These are phyloP conservation scores for Platygyra sinensis DNA, from an alignment of 64 coral and sea anemone species.

Conservation along the genomic window DNA sequence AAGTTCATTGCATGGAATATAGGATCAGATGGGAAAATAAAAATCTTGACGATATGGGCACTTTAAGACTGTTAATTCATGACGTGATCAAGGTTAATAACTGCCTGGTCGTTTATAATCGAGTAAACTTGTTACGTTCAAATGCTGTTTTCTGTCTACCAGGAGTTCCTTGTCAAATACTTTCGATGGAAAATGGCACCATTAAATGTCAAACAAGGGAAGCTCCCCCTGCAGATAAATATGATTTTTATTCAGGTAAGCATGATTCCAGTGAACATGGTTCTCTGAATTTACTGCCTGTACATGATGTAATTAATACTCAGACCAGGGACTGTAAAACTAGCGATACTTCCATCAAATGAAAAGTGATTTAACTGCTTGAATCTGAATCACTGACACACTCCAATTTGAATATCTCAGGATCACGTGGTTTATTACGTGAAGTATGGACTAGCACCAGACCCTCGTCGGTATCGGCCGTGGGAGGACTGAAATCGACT, in stretches of 20 bases:
- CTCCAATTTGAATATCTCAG: not conserved
- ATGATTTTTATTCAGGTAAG: conserved; percentile 19
- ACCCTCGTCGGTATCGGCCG: conserved; percentile 32
- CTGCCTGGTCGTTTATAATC: no score
- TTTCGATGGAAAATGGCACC: not conserved
- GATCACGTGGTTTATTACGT: conserved; percentile 58
- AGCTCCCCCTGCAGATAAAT: not conserved
- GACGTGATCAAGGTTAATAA: no score
- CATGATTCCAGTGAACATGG: not conserved
- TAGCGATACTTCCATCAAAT: no score
- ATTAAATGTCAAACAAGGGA: conserved; percentile 15
- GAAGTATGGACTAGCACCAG: conserved; percentile 68
- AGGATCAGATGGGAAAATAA: no score
- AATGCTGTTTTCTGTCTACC: not conserved
- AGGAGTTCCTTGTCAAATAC: conserved; percentile 33
- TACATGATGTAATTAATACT: no score
- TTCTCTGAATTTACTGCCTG: not conserved
- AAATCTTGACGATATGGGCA: no score
- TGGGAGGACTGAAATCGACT: conserved; percentile 11
- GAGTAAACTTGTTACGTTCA: not conserved
- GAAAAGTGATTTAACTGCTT: no score
- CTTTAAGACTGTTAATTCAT: no score
- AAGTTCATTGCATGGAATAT: no score
- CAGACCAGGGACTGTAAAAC: no score
- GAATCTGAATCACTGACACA: not conserved